phyloP scores from a whole-genome alignment of 2,888 invertebrate species.

The Pecten maximus region DNA sequence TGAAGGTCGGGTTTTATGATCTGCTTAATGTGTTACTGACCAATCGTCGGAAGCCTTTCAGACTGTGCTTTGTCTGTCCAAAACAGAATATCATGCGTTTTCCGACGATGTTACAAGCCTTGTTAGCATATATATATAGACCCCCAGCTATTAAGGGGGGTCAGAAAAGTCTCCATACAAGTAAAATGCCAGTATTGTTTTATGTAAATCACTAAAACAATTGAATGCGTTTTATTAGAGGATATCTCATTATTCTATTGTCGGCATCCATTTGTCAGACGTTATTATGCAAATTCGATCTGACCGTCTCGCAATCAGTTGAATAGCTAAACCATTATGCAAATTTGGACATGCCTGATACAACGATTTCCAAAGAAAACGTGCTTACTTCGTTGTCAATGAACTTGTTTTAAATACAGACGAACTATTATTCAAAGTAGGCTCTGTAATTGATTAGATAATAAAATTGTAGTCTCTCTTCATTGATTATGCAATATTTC shows the following conservation, averaged over 20 bases:
- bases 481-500: not conserved
- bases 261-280: not conserved
- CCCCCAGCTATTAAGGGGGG: too few species aligned
- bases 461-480: slow-evolving; percentile 13
- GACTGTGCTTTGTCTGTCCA: too few species aligned
- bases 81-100: too few species aligned
- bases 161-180: too few species aligned
- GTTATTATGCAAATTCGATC: not conserved
- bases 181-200: not conserved
- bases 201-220: not conserved
- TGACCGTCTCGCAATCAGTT: slow-evolving; percentile 15
- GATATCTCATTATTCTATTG: not conserved
- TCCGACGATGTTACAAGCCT: too few species aligned
- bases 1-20: too few species aligned
- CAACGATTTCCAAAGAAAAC: not conserved
- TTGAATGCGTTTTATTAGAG: not conserved
- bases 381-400: not conserved
- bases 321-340: not conserved
- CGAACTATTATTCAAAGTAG: not conserved
- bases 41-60: too few species aligned
- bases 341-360: not conserved
- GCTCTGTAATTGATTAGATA: not conserved
- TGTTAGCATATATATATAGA: too few species aligned
- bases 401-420: not conserved
- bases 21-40: too few species aligned